These are phyloP conservation scores for Drosophila kohkoa DNA, from an alignment of 1,140 invertebrate species.

Conservation along the genomic window DNA sequence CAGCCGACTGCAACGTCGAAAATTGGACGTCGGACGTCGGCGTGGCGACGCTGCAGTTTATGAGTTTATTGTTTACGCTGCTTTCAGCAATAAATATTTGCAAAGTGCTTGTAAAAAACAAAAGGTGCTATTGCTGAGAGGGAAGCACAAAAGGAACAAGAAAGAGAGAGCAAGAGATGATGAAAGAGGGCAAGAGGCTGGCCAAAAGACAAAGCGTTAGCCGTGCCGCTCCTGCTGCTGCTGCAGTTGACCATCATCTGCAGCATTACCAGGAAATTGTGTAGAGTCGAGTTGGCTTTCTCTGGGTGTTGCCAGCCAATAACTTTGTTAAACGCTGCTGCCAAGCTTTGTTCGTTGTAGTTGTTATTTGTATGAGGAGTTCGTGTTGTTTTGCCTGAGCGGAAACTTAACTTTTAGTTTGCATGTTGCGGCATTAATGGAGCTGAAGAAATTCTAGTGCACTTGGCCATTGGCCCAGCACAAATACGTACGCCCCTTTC, in stretches of 20 bases:
- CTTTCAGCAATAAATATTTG: constrained; percentile 79
- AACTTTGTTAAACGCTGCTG: constrained; percentile 72
- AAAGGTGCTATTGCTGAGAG: constrained; percentile 53
- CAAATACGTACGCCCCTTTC: not conserved
- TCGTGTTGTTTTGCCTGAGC: constrained; percentile 38
- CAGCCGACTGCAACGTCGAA: constrained; percentile 12
- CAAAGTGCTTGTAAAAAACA: constrained; percentile 82
- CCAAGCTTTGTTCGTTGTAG: constrained; percentile 42
- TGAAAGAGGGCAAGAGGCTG: not conserved
- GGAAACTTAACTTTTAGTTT: constrained; percentile 78
- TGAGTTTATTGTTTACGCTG: constrained; percentile 80
- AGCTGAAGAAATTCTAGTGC: constrained; percentile 72
- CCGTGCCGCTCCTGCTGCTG: constrained; percentile 47
- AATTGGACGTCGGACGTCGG: no score
- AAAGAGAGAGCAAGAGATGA: constrained; percentile 1
- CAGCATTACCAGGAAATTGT: not conserved
- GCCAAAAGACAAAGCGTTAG: constrained; percentile 26
- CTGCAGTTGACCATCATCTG: constrained; percentile 34
- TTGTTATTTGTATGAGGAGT: constrained; percentile 13
- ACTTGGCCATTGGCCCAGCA: constrained; percentile 40
- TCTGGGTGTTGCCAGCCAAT: constrained; percentile 42
- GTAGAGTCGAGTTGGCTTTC: not conserved
- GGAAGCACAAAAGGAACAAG: not conserved
- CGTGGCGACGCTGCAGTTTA: constrained; percentile 67
- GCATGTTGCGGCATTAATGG: constrained; percentile 73